Evolutionary conservation across 2,888 invertebrate species (phyloP), one percentile per base, ranked within the genome.

Genomic region (Cantharis flavilabris): DNA sequence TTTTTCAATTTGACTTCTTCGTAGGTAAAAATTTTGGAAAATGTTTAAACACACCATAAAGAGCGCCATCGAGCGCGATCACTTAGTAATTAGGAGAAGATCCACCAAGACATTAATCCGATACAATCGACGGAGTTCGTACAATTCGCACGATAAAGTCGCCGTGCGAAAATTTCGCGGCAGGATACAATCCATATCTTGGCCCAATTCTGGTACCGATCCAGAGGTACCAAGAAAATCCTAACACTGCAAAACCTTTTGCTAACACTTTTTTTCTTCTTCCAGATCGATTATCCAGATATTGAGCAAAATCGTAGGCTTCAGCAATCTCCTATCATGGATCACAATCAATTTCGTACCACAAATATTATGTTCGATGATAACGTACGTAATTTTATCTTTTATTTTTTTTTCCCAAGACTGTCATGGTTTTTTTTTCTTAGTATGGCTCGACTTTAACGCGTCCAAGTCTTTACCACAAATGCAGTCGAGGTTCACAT

Each of bases 401-500:
- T 62, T 13, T 11, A 23, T 4, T 16, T 71, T 63, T n/a, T 18
- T 33, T n/a, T 49, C 63, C 1, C 16, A 62, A 10, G n/a, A 20
- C 13, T 4, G 13, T 20, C 49, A 13, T 49, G 49, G 16, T 14
- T 14, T 70, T 33, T 62, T 33, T 62, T 4, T 78, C 78, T 73
- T 26, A 86, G 86, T 87, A 86, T 82, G 89, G 85, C 85, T 90
- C 87, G 80, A 85, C 84, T 80, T 82, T 86, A 77, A 84, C 84
- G 70, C 80, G 87, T 70, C 94, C 95, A 82, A 95, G 95, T 90
- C 91, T 95, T 88, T 95, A 95, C 89, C 94, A 95, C 88, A 96
- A 96, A 90, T 94, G 93, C 84, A 94, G 94, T 88, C 91, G 94
- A 82, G 94, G 94, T 82, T 96, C 97, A 79, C 93, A 95, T 84